These are phyloP conservation scores for Lateolabrax maculatus DNA, from an alignment of 2,797 vertebrate genomes.

Conservation along the genomic window DNA sequence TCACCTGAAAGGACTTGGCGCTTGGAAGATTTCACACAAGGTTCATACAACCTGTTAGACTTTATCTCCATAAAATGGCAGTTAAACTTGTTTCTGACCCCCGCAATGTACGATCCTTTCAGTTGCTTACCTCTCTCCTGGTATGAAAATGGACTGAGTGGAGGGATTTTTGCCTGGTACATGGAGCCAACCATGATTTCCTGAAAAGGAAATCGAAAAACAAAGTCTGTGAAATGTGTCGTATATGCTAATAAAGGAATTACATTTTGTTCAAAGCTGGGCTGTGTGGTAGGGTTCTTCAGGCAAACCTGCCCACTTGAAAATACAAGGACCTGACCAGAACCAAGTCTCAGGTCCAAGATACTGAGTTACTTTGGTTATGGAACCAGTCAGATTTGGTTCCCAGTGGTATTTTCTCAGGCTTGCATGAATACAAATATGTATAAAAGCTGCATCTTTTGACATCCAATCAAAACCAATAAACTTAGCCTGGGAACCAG, in stretches of 20 bases:
- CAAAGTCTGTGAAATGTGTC: background rate
- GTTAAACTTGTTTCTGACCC: too few species aligned
- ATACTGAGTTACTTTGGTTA: background rate
- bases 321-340: background rate
- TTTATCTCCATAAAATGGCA: background rate
- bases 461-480: background rate
- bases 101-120: background rate
- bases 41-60: background rate
- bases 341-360: background rate
- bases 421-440: background rate
- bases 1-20: background rate
- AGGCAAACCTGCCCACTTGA: background rate
- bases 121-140: slow-evolving; percentile 87
- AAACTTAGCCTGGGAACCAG: too few species aligned
- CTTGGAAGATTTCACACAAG: too few species aligned
- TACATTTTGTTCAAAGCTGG: background rate
- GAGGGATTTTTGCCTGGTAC: slow-evolving; percentile 93
- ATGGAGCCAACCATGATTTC: slow-evolving; percentile 96
- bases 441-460: background rate
- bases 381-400: background rate
- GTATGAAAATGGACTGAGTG: slow-evolving; percentile 81
- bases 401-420: background rate
- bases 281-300: background rate
- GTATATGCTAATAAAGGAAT: background rate
- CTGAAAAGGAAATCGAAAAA: slow-evolving; percentile 77